These are phyloP conservation scores for Carollia perspicillata DNA, from an alignment of 2,113 vertebrate species.

Conservation along the genomic window DNA sequence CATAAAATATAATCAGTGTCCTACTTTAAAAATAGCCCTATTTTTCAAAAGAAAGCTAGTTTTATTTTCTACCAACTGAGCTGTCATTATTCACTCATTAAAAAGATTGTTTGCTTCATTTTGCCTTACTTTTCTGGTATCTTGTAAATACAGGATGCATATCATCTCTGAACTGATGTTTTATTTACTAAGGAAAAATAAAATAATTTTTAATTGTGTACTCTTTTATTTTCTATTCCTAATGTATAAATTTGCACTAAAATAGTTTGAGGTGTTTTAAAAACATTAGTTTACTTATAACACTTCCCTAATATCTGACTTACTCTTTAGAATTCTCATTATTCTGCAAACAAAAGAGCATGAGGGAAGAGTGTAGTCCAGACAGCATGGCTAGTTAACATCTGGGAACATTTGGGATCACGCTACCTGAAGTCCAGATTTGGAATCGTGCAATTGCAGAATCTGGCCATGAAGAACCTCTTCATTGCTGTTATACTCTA, in stretches of 20 bases:
- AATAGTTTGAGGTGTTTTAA: neutral
- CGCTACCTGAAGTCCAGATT: neutral
- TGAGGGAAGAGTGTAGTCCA: neutral
- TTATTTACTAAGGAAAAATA: conserved; percentile 32
- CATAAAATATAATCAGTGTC: neutral
- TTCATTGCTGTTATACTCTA: too few relatives aligned
- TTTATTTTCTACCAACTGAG: conserved; percentile 24
- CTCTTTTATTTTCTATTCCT: conserved; percentile 45
- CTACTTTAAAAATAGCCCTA: conserved; percentile 36
- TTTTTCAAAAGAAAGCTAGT: conserved; percentile 49
- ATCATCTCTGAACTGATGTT: conserved; percentile 30
- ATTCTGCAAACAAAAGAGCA: neutral
- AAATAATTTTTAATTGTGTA: conserved; percentile 2
- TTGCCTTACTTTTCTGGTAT: neutral
- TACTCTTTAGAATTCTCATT: neutral
- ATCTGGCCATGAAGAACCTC: neutral
- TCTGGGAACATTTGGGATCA: too few relatives aligned
- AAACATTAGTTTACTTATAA: neutral
- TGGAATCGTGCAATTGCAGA: neutral
- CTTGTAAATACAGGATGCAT: neutral
- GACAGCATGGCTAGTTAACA: too few relatives aligned
- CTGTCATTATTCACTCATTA: conserved; percentile 48
- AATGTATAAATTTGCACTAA: neutral
- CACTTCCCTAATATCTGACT: neutral
- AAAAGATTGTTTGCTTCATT: conserved; percentile 41